These are phyloP conservation scores for Athripsodes cinereus DNA, from an alignment of 2,888 invertebrate genomes.

Conservation along the genomic window DNA sequence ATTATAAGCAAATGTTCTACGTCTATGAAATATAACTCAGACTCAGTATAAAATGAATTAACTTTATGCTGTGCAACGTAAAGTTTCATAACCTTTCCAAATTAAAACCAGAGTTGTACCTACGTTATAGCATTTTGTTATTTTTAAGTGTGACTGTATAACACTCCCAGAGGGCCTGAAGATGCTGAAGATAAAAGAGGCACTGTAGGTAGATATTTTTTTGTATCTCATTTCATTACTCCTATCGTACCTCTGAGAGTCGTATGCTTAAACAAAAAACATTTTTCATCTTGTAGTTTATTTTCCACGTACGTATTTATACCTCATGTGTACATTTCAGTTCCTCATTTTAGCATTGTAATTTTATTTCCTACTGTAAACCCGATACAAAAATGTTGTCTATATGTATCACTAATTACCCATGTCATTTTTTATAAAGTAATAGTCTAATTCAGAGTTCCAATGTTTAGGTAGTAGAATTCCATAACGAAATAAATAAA, in stretches of 20 bases:
- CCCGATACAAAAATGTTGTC: no score
- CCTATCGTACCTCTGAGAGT: neutral
- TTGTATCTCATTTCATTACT: constrained; percentile 2
- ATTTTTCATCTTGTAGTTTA: neutral
- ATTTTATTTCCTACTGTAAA: neutral
- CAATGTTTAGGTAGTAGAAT: no score
- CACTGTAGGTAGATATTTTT: neutral
- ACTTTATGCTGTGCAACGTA: no score
- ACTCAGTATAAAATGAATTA: no score
- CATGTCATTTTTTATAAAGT: no score
- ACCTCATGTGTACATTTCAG: neutral
- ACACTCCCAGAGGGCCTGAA: neutral
- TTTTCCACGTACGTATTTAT: neutral
- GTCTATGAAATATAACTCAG: no score
- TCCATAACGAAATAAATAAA: no score
- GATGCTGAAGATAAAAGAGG: neutral
- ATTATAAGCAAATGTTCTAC: no score
- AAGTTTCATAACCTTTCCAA: no score
- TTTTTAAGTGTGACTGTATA: neutral
- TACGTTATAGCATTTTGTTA: neutral
- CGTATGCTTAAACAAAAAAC: neutral
- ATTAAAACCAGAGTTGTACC: no score
- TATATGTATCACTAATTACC: no score
- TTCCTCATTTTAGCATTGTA: neutral
- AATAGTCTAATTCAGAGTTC: no score